These are phyloP conservation scores for Pentamera pediparva DNA, from an alignment of 53 echinoderm and acorn worm genomes.

Conservation along the genomic window DNA sequence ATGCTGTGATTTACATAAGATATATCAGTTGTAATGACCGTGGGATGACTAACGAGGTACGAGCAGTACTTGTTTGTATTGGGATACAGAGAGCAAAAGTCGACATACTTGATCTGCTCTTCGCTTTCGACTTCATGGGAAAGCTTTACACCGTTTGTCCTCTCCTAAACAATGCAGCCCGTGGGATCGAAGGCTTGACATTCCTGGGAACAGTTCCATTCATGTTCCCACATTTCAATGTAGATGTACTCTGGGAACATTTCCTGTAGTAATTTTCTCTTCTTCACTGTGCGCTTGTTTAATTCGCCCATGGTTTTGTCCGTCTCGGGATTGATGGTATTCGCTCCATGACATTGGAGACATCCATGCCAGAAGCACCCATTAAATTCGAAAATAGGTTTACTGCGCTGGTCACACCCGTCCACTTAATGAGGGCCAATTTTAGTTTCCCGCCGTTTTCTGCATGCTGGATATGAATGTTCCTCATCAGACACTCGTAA, in stretches of 20 bases:
- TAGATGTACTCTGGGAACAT: not conserved
- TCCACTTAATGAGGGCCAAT: slow-evolving; percentile 24
- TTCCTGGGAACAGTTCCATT: not conserved
- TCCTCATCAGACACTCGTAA: not conserved
- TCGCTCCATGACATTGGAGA: slow-evolving; percentile 12
- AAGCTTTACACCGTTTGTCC: slow-evolving; percentile 43
- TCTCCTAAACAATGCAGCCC: slow-evolving; percentile 45
- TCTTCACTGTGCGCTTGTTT: slow-evolving; percentile 4
- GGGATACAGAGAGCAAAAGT: slow-evolving; percentile 58
- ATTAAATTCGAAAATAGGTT: not conserved
- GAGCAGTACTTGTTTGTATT: slow-evolving; percentile 49
- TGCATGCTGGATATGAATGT: slow-evolving; percentile 25
- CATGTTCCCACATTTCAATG: slow-evolving; percentile 22
- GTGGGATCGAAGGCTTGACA: slow-evolving; percentile 8
- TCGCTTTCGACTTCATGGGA: slow-evolving; percentile 5
- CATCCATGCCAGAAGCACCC: slow-evolving; percentile 37
- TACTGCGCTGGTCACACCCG: not conserved
- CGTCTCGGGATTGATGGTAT: slow-evolving; percentile 4
- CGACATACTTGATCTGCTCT: slow-evolving; percentile 53
- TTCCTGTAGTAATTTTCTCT: not conserved
- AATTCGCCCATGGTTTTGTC: slow-evolving; percentile 32
- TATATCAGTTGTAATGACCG: slow-evolving; percentile 16
- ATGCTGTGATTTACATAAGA: slow-evolving; percentile 33
- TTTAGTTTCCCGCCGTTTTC: slow-evolving; percentile 19
- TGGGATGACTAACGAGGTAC: slow-evolving; percentile 47